Conservation (phyloP, 2,113 vertebrate genomes). For the Calyptomena viridis region DNA sequence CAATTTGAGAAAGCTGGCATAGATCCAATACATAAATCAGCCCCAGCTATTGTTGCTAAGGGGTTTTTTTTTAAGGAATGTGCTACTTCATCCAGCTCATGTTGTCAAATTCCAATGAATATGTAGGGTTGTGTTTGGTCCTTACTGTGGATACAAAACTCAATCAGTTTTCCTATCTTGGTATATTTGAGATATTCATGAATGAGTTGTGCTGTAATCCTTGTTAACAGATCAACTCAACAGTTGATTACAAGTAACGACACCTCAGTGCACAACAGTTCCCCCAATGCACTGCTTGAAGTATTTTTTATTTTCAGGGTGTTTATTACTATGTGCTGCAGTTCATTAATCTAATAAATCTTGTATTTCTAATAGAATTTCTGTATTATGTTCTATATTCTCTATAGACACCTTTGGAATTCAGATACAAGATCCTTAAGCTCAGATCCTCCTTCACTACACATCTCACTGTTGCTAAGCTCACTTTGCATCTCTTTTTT, state of each 20-base stretch:
- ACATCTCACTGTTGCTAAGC: slow-evolving; percentile 79
- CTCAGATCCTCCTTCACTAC: slow-evolving; percentile 47
- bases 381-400: neutral
- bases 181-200: neutral
- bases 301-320: neutral
- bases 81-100: neutral
- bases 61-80: neutral
- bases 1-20: neutral
- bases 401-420: neutral
- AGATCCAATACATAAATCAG: neutral
- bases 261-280: neutral
- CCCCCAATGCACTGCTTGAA: slow-evolving; percentile 16
- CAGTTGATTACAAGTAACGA: neutral
- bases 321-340: neutral
- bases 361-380: neutral
- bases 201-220: neutral
- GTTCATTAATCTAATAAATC: slow-evolving; percentile 2
- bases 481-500: slow-evolving; percentile 69
- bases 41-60: neutral
- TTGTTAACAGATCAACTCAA: neutral
- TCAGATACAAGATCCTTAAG: neutral
- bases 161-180: neutral
- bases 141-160: neutral
- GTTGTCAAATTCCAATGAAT: neutral
- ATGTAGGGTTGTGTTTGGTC: neutral